These are phyloP conservation scores for Chymomyza caudatula DNA, from an alignment of 2,888 invertebrate species.

Conservation along the genomic window DNA sequence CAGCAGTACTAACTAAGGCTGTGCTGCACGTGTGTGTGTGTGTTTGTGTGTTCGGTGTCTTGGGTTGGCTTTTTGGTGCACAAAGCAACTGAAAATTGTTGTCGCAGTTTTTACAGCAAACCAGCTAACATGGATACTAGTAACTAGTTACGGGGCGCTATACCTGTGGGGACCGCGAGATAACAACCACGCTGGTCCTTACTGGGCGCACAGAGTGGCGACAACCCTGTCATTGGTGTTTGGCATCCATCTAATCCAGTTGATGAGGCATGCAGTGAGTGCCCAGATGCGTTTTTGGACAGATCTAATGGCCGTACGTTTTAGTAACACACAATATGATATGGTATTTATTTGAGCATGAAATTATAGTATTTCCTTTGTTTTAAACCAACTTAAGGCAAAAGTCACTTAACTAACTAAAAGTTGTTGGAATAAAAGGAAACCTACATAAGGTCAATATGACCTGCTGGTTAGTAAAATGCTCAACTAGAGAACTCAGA, in stretches of 20 bases:
- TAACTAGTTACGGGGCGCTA: conserved; percentile 16
- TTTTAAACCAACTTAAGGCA: neutral
- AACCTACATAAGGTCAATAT: conserved; percentile 20
- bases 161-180: conserved; percentile 82
- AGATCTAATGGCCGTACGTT: conserved; percentile 42
- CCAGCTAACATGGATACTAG: neutral
- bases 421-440: neutral
- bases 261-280: conserved; percentile 74
- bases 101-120: conserved; percentile 1
- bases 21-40: neutral
- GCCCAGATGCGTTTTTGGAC: conserved; percentile 58
- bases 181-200: conserved; percentile 82
- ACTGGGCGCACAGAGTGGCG: conserved; percentile 80
- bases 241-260: conserved; percentile 71
- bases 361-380: conserved; percentile 21
- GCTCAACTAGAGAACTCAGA: neutral
- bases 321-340: conserved; percentile 27
- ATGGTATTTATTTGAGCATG: conserved; percentile 16
- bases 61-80: neutral
- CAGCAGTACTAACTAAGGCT: neutral
- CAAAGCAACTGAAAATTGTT: conserved; percentile 2
- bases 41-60: neutral
- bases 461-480: neutral
- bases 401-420: neutral
- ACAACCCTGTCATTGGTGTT: conserved; percentile 76